Evolutionary conservation across 2,113 vertebrate genomes (phyloP).

Genomic region (Alethe diademata): DNA sequence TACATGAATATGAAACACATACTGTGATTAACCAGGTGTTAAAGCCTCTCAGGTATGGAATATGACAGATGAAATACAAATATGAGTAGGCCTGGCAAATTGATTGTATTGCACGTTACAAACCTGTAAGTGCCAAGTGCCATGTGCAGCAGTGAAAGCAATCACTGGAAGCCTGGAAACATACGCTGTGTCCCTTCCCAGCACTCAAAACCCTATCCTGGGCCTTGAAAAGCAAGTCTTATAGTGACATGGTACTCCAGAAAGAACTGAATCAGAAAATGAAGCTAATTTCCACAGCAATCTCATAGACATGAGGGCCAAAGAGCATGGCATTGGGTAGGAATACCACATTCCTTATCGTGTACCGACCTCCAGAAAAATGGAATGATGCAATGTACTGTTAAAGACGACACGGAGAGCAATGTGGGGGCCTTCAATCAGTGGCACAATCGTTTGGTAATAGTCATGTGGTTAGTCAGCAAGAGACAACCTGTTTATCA

Average conservation of each 20-base stretch:
- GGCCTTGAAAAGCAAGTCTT: neutral
- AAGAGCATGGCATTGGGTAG: neutral
- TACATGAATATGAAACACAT: rapidly evolving
- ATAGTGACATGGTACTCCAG: neutral
- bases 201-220: neutral
- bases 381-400: no score
- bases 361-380: neutral
- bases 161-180: neutral
- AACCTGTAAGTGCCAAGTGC: neutral
- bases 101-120: neutral
- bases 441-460: neutral
- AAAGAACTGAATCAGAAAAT: neutral
- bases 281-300: neutral
- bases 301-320: neutral
- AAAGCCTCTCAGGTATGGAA: neutral
- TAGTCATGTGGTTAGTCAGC: neutral
- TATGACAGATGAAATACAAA: neutral
- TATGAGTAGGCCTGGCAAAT: neutral
- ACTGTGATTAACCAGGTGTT: neutral
- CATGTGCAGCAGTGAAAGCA: neutral
- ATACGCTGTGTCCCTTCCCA: neutral
- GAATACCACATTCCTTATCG: neutral
- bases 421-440: neutral
- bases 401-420: neutral
- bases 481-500: neutral